Base-by-base conservation (phyloP, 2,888 invertebrate species). In the Linnaemya tessellans region DNA sequence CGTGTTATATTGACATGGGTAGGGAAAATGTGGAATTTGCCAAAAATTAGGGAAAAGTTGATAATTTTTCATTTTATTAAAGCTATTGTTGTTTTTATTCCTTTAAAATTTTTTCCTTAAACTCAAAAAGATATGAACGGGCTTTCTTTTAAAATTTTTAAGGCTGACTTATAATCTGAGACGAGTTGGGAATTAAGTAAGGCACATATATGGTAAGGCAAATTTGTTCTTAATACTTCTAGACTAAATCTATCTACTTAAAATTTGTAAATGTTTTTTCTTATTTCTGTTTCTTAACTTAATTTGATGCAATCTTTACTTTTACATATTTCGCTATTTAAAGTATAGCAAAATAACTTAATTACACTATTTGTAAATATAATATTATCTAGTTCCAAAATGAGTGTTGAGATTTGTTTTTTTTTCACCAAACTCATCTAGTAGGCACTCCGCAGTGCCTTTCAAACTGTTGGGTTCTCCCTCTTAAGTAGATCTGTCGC, bases 181-280 rank as follows among this genome's bases (percentile, higher is more conserved):
- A 49, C 46, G n/a, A 9, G 18, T 15, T 73, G 56, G 9, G 58
- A 10, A 79, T 79, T 70, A 60, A 79, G 60, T 70, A 79, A 49
- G 8, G 62, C 70, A n/a, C 11, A 13, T 25, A 79, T 51, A 18
- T 70, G 60, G 38, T 62, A 68, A 20, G 51, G 79, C 20, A 71
- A 70, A 18, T 60, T 68, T 43, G 46, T 79, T 71, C 51, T 79
- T 62, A 51, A 70, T 51, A 49, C 35, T 70, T 70, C 60, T 25
- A 64, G 64, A 49, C 64, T 51, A 74, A 54, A 62, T 64, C n/a
- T 75, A 20, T 75, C 3, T 41, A 43, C n/a, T 65, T 75, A 64
- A 0, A 15, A 10, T 70, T 4, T 70, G 41, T 70, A 70, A 8
- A 56, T 70, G 9, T 8, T 70, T 18, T 56, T 70, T 15, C 30